These are phyloP conservation scores for Neoascia interrupta DNA, from an alignment of 2,888 invertebrate species.

Conservation along the genomic window DNA sequence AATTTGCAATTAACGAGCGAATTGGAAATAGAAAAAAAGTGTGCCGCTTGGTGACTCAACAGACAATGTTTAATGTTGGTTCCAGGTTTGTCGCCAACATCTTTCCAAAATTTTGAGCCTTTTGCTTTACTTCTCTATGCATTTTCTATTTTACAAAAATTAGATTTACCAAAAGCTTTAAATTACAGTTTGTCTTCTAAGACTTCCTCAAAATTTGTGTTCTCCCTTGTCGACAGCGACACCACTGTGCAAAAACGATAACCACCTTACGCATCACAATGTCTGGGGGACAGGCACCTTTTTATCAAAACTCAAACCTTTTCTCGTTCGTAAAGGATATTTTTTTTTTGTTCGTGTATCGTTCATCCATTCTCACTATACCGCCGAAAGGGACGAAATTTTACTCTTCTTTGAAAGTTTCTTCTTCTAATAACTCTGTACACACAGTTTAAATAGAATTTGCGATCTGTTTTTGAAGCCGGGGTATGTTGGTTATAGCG, in stretches of 20 bases:
- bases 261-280: conserved; percentile 7
- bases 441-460: conserved; percentile 78
- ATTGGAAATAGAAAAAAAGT: no score
- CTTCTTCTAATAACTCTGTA: conserved; percentile 78
- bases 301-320: conserved; percentile 18
- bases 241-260: conserved; percentile 30
- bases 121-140: no score
- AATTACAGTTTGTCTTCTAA: no score
- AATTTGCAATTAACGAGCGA: no score
- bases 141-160: no score
- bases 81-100: no score
- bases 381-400: conserved; percentile 52
- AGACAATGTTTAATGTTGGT: no score
- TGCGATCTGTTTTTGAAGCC: conserved; percentile 70
- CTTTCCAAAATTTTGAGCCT: no score
- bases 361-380: conserved; percentile 34
- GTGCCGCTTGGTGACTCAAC: no score
- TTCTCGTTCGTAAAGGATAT: conserved; percentile 18
- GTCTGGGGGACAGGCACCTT: conserved; percentile 20
- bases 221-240: no score
- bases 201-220: no score
- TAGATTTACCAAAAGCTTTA: no score
- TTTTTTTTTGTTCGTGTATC: neutral
- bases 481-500: conserved; percentile 28
- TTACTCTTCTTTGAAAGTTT: conserved; percentile 65